Base-by-base conservation (phyloP, 2,888 invertebrate genomes). In the Drosophila phalerata region DNA sequence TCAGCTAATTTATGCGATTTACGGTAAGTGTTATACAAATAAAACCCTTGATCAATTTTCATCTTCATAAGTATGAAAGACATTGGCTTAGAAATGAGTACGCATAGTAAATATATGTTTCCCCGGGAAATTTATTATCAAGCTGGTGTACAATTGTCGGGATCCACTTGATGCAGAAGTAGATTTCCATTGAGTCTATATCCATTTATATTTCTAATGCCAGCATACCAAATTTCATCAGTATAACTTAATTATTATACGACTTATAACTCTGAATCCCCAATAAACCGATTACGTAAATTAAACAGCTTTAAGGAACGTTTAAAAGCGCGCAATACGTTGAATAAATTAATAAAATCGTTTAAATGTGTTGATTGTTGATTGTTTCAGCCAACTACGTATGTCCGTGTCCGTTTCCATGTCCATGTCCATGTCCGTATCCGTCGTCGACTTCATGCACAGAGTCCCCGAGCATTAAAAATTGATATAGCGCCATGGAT, bases 321-420 rank as follows among this genome's bases (percentile, higher is more conserved):
- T 74, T 80, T 72, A 74, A 77, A 17, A 55, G 34, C 65, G 15
- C 28, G 40, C 48, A 67, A 58, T 25, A 70, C 65, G 60, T 60
- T 81, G 68, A 81, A 87, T 85, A 77, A 87, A 83, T 85, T 74
- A 85, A 85, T 77, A 76, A 72, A 85, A 82, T 74, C 83, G 77
- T 79, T 85, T 87, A 85, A 85, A 77, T 72, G 75, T 77, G 86
- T 77, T 84, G 87, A 84, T 79, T 77, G 86, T 77, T 84, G 87
- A 84, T 81, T 86, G 77, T 77, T 81, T 49, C 70, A 75, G 79
- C 65, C 81, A 72, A 67, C 65, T 37, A 48, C 25, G 40, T 38
- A 51, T 30, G 30, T 30, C 30, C 30, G 30, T 9, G 30, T 30
- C 15, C 25, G 17, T 68, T 8, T 22, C 30, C 62, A 51, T 51